Percentiles rank a stretch among this genome's conserved stretches.
Conservation (phyloP, 2,888 invertebrate species). For the Stenodera caucasica region DNA sequence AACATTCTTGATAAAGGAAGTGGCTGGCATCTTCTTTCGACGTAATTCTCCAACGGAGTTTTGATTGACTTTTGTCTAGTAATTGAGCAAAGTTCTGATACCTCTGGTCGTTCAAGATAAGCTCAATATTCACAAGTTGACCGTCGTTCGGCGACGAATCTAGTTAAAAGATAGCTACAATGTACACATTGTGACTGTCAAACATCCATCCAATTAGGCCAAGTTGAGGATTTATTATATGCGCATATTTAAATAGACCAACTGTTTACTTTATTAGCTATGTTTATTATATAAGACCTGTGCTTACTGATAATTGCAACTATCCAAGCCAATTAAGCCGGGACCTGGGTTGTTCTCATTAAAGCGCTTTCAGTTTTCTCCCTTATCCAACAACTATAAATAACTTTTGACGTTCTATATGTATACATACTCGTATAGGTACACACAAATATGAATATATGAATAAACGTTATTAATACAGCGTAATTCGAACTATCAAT, state of each 20-base stretch:
- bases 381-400: constrained; percentile 25
- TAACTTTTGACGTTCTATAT: constrained; percentile 26
- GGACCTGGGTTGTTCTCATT: constrained; percentile 46
- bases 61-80: neutral
- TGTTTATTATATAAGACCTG: constrained; percentile 50
- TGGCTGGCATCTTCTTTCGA: no score
- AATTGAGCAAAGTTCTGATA: neutral
- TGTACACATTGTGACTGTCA: constrained; percentile 44
- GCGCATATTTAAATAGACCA: constrained; percentile 49
- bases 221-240: constrained; percentile 53
- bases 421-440: neutral
- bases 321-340: constrained; percentile 49
- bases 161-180: constrained; percentile 21
- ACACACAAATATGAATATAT: constrained; percentile 2
- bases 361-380: constrained; percentile 33
- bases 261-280: constrained; percentile 51
- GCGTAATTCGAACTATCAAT: constrained; percentile 18
- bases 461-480: constrained; percentile 16
- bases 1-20: no score
- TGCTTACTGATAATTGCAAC: constrained; percentile 48
- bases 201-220: constrained; percentile 55
- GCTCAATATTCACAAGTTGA: constrained; percentile 13
- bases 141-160: constrained; percentile 15
- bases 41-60: no score
- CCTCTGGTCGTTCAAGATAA: constrained; percentile 21